A percentile compares a stretch with the other conserved stretches of the same genome.
phyloP scores from a whole-genome alignment of 2,888 invertebrate genomes.

The Eristalis arbustorum region DNA sequence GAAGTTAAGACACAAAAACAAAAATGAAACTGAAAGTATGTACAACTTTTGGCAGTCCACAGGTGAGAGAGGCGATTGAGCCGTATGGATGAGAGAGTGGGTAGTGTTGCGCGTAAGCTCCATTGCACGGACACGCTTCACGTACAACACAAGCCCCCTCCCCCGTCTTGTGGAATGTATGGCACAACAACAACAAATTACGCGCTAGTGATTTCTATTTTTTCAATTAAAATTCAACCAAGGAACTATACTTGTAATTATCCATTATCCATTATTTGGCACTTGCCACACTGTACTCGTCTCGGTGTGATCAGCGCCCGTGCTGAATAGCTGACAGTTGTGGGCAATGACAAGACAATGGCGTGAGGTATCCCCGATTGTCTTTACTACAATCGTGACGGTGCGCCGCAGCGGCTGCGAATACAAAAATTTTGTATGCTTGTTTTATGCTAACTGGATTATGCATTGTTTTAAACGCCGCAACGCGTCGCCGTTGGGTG shows the following conservation, averaged over 20 bases:
- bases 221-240: constrained; percentile 40
- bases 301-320: neutral
- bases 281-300: constrained; percentile 12
- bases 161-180: neutral
- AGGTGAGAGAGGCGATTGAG: neutral
- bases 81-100: neutral
- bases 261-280: constrained; percentile 41
- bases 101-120: neutral
- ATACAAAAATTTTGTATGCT: neutral
- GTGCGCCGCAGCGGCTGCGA: too few species aligned
- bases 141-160: too few species aligned
- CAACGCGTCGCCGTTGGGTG: neutral
- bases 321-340: neutral
- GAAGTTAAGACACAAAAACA: neutral
- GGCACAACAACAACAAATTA: neutral
- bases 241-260: constrained; percentile 35
- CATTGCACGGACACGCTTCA: neutral
- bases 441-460: neutral
- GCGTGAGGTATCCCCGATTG: neutral
- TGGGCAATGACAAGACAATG: neutral
- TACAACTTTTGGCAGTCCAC: neutral
- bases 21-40: neutral
- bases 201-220: constrained; percentile 29
- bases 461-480: neutral
- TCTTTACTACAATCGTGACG: too few species aligned